Conservation (phyloP, 2,113 vertebrate species). For the Tachycineta bicolor region DNA sequence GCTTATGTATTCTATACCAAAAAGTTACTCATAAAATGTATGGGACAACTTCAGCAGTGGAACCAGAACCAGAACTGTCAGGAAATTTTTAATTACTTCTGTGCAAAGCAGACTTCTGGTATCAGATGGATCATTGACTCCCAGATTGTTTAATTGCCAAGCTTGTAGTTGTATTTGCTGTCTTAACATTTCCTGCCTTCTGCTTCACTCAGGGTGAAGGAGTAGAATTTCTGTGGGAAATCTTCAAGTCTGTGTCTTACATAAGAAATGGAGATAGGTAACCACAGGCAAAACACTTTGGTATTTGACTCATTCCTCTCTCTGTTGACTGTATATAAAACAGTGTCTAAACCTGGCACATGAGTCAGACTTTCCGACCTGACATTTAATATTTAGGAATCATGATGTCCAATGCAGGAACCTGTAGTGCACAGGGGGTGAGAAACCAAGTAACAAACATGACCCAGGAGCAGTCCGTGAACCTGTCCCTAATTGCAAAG, state of each 20-base stretch:
- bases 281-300: not conserved
- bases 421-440: not conserved
- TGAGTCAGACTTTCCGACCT: not conserved
- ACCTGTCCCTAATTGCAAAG: not conserved
- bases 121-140: not conserved
- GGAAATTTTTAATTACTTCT: not conserved
- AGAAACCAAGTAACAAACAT: not conserved
- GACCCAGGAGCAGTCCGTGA: not conserved
- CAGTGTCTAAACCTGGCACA: not conserved
- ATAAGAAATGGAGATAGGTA: not conserved
- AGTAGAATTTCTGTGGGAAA: not conserved
- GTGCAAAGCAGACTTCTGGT: not conserved
- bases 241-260: not conserved
- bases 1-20: not conserved
- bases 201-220: not conserved
- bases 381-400: not conserved
- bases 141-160: not conserved
- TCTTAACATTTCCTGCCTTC: not conserved
- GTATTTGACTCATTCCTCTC: not conserved
- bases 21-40: not conserved
- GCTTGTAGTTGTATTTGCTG: not conserved
- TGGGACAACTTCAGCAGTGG: not conserved
- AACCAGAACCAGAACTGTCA: not conserved
- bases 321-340: not conserved
- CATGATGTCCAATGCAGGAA: not conserved